Base-by-base conservation (phyloP, 2,797 vertebrate genomes). In the Rallus crepitans region DNA sequence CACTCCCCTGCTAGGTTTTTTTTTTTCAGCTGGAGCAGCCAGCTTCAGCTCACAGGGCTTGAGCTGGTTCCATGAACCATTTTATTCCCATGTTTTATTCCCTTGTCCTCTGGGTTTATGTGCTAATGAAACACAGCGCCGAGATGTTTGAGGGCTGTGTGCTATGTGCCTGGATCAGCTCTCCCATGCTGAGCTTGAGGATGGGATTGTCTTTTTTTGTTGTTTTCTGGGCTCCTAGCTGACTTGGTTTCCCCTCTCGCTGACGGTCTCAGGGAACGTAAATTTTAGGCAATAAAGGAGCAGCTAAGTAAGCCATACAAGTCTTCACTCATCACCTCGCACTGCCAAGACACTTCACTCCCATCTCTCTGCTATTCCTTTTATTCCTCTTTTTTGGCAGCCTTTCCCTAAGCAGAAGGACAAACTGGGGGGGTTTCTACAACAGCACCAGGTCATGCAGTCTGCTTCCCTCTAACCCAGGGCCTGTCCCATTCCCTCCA, bases 251-350 rank as follows among this genome's bases (percentile, higher is more conserved):
- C 55, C 40, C 33, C 30, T 39, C 73, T 87, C 1, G 0, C n/a
- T 55, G 85, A 76, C 15, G 17, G 65, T 50, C 65, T 78, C 30
- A 6, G 82, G 78, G 70, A 90, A 88, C 3, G 0, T 93, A 91
- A 85, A 83, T 59, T 91, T 69, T 59, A 81, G 90, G 82, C 77
- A 93, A 87, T 96, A 96, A 94, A 94, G n/a, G 53, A 91, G 50
- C 1, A 73, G 87, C 89, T 92, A 75, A 95, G 48, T 63, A 33
- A 92, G 93, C 39, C 71, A 27, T 73, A 50, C 68, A 82, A 53
- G 57, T 71, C 75, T 83, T 73, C 89, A 82, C 73, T 94, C 89
- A 94, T 94, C 95, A 90, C 94, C 90, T 84, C 73, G 48, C 78
- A 27, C 84, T 90, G 83, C 78, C 71, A 82, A 55, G 39, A 64